phyloP scores from a whole-genome alignment of 2,113 vertebrate species.

The Candoia aspera region DNA sequence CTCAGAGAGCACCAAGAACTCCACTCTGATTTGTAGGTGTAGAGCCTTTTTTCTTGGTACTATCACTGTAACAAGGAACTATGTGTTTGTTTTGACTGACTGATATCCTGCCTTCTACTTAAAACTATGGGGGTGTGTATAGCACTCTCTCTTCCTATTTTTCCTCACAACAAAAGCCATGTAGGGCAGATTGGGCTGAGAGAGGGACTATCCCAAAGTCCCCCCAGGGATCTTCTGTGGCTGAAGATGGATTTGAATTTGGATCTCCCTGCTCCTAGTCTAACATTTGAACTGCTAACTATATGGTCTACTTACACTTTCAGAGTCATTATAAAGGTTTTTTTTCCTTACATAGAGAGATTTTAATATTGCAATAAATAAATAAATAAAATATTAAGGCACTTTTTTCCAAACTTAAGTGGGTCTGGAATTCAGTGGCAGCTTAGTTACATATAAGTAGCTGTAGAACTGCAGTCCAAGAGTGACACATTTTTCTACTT shows the following conservation, averaged over 20 bases:
- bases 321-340: background rate
- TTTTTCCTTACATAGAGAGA: background rate
- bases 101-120: background rate
- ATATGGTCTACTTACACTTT: background rate
- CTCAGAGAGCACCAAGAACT: background rate
- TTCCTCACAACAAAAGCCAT: background rate
- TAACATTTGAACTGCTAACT: background rate
- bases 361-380: background rate
- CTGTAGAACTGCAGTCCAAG: background rate
- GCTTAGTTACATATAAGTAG: background rate
- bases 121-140: background rate
- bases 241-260: background rate
- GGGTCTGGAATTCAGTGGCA: background rate
- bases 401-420: background rate
- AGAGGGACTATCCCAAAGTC: background rate
- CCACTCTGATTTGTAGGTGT: background rate
- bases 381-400: background rate
- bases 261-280: background rate
- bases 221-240: background rate
- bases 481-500: background rate
- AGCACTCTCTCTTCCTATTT: background rate
- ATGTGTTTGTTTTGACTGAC: background rate
- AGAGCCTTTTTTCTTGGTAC: background rate
- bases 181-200: background rate
- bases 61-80: background rate